Conservation (phyloP, 1,140 invertebrate species). For the Battus philenor region DNA sequence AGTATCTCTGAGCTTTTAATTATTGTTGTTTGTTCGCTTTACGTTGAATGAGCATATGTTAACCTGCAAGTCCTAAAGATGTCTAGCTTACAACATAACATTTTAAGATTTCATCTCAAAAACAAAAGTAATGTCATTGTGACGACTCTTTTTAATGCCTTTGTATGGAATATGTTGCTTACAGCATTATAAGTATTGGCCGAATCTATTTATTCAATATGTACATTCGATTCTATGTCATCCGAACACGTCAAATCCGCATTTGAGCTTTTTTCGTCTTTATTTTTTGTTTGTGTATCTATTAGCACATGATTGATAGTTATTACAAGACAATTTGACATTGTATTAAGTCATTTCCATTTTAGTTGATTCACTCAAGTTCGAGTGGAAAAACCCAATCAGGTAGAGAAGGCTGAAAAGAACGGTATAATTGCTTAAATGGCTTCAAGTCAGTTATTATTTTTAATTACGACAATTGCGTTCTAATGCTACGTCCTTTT, state of each 20-base stretch:
- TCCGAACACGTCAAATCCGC: slow-evolving; percentile 63
- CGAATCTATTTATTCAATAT: slow-evolving; percentile 54
- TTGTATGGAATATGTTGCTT: no score
- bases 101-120: no score
- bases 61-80: no score
- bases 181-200: slow-evolving; percentile 27
- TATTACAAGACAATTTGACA: slow-evolving; percentile 62
- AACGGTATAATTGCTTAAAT: slow-evolving; percentile 31
- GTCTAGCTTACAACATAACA: no score
- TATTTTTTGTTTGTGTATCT: slow-evolving; percentile 59
- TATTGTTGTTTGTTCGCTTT: no score
- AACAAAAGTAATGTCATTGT: no score
- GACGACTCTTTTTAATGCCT: no score
- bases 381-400: slow-evolving; percentile 35
- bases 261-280: slow-evolving; percentile 51
- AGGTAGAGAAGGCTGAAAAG: slow-evolving; percentile 24
- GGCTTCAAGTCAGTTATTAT: slow-evolving; percentile 14
- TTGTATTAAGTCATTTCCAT: slow-evolving; percentile 63
- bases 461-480: slow-evolving; percentile 11
- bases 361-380: slow-evolving; percentile 48
- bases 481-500: slow-evolving; percentile 1
- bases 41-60: no score
- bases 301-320: slow-evolving; percentile 68
- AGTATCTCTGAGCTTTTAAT: no score
- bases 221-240: slow-evolving; percentile 49